Evolutionary conservation across 2,113 vertebrate genomes (phyloP).

Genomic region (Hyperopisus bebe): DNA sequence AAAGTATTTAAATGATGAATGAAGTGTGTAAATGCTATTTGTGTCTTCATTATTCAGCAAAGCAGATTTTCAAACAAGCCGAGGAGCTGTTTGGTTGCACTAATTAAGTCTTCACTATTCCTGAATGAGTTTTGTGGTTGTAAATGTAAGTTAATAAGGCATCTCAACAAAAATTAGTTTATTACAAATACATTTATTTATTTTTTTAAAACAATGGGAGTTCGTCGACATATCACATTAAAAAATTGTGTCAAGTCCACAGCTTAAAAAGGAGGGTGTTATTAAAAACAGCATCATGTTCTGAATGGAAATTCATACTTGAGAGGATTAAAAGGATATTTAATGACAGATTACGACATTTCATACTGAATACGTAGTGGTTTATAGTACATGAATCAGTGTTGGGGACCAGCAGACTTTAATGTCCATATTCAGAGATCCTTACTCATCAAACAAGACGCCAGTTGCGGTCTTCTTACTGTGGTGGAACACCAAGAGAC

Average conservation of each 20-base stretch:
- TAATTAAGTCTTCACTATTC: not conserved
- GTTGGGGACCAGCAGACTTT: not conserved
- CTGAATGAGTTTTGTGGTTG: not conserved
- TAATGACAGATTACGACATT: not conserved
- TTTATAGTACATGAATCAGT: not conserved
- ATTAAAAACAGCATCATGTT: not conserved
- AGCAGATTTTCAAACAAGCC: not conserved
- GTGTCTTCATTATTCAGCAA: not conserved
- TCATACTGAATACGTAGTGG: not conserved
- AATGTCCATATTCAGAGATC: slow-evolving; percentile 36
- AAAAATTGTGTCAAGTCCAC: not conserved
- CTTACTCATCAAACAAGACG: slow-evolving; percentile 55
- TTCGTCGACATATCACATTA: not conserved
- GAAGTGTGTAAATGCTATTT: not conserved
- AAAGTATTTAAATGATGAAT: slow-evolving; percentile 1
- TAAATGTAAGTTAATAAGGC: not conserved
- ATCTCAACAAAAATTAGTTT: not conserved
- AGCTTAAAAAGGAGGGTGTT: not conserved
- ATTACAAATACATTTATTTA: not conserved
- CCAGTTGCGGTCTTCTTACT: slow-evolving; percentile 55
- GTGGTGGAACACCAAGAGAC: slow-evolving; percentile 12
- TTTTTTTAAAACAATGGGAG: not conserved
- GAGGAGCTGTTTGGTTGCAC: not conserved
- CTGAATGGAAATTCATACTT: not conserved
- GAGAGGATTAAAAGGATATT: not conserved